These are phyloP conservation scores for Sternotherus odoratus DNA, from an alignment of 2,797 vertebrate species.

Conservation along the genomic window DNA sequence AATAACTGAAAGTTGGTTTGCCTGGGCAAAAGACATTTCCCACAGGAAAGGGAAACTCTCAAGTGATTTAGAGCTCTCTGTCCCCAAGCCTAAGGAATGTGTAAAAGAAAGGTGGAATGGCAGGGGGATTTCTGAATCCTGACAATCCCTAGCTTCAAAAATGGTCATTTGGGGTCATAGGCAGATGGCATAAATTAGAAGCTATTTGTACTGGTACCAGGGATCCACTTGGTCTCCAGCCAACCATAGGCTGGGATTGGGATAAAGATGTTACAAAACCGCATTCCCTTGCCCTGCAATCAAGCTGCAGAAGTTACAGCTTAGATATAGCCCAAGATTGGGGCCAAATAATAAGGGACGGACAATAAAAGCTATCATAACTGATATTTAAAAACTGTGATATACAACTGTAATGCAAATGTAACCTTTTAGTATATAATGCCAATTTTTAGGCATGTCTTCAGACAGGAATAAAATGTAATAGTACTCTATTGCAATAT, in stretches of 20 bases:
- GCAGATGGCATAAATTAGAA: background rate
- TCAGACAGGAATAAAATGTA: background rate
- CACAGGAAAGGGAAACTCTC: rapidly evolving
- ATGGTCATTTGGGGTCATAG: background rate
- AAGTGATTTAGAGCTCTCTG: background rate
- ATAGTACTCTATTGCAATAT: background rate
- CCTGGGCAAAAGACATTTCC: background rate
- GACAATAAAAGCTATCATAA: background rate
- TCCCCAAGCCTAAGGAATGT: background rate
- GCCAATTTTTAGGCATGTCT: background rate
- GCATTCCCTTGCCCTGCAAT: background rate
- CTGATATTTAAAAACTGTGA: background rate
- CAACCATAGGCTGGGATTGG: background rate
- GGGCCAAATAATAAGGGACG: background rate
- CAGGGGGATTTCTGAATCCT: background rate
- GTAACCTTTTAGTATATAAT: background rate
- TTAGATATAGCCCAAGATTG: background rate
- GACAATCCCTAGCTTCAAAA: background rate
- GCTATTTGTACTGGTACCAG: background rate
- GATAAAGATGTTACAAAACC: background rate
- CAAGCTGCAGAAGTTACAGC: background rate
- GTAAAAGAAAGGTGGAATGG: background rate
- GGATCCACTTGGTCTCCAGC: background rate
- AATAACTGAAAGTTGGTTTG: background rate
- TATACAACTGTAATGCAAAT: background rate